These are phyloP conservation scores for Apogon talboti DNA, from an alignment of 2,797 vertebrate species.

Conservation along the genomic window DNA sequence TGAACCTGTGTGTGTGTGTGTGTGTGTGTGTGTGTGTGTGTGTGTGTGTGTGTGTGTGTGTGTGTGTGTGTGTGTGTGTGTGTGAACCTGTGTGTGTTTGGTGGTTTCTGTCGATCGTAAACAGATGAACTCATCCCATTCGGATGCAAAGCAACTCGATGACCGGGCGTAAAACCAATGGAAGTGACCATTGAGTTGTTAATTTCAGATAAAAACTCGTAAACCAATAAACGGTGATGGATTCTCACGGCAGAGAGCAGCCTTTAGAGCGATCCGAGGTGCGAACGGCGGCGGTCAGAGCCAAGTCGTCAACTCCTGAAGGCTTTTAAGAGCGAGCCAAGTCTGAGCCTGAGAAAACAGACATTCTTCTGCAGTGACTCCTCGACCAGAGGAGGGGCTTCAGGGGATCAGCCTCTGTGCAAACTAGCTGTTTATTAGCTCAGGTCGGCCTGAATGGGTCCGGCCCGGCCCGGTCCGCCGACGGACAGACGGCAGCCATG, in stretches of 20 bases:
- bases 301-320: conserved; percentile 35
- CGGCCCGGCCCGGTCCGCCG: background rate
- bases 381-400: conserved; percentile 7
- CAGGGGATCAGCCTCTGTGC: conserved; percentile 26
- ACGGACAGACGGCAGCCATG: background rate
- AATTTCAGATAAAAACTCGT: conserved; percentile 51
- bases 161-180: conserved; percentile 63
- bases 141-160: conserved; percentile 48
- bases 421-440: conserved; percentile 38
- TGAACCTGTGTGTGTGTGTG: no score
- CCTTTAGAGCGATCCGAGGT: conserved; percentile 47
- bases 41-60: no score
- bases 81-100: background rate
- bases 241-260: conserved; percentile 37
- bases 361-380: conserved; percentile 31
- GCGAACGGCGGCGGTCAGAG: conserved; percentile 49
- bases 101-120: background rate
- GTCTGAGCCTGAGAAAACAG: conserved; percentile 33
- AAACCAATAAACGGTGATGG: conserved; percentile 62
- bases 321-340: conserved; percentile 43
- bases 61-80: no score
- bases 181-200: conserved; percentile 58
- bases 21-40: no score
- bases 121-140: conserved; percentile 35
- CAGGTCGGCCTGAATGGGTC: conserved; percentile 20